A percentile compares a stretch with the other conserved stretches of the same genome.
Evolutionary conservation across 92 coral and sea anemone species (phyloP).

Genomic region (Desmophyllum pertusum): DNA sequence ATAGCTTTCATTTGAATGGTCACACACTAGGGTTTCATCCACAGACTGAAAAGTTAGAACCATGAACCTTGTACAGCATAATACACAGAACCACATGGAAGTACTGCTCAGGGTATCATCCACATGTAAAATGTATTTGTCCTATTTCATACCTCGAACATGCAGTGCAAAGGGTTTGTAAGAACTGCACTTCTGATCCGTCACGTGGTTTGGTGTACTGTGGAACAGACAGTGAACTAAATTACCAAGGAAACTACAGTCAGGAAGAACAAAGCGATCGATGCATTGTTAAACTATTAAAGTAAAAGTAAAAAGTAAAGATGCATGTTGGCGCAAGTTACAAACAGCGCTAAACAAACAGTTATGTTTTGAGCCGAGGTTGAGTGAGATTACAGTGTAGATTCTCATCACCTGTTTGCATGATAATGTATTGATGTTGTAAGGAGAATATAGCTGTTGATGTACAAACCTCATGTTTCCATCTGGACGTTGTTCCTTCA

Average conservation of each 20-base stretch:
- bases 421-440: neutral
- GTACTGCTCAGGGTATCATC: neutral
- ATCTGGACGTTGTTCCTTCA: constrained; percentile 87
- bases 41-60: constrained; percentile 25
- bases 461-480: constrained; percentile 95
- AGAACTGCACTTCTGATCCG: constrained; percentile 92
- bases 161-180: constrained; percentile 93
- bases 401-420: neutral
- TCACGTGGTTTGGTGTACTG: constrained; percentile 94
- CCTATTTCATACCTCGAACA: constrained; percentile 96
- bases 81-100: neutral
- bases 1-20: constrained; percentile 2
- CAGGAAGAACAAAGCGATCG: neutral
- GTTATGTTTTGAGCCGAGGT: neutral
- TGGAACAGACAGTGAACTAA: neutral
- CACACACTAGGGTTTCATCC: constrained; percentile 20
- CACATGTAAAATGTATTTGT: no score
- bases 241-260: neutral
- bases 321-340: no score
- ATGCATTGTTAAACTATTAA: no score
- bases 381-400: no score
- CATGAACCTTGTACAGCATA: constrained; percentile 12
- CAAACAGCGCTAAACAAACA: neutral
- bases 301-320: no score
- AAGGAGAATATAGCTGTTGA: neutral